Percentiles rank a stretch among this genome's conserved stretches.
phyloP scores from a whole-genome alignment of 2,888 invertebrate species.

The Didymodactylos carnosus region DNA sequence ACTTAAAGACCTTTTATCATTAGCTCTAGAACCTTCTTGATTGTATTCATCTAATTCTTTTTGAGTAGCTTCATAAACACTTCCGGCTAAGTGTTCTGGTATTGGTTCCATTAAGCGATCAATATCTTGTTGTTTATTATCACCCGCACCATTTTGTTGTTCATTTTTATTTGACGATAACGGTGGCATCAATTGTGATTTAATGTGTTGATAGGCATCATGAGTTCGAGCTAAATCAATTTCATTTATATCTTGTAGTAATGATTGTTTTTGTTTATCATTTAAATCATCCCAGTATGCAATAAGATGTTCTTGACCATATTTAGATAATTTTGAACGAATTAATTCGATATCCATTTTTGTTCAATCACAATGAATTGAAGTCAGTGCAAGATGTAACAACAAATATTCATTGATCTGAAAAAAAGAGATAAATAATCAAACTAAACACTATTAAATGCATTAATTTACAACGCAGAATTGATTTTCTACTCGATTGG shows the following conservation, averaged over 20 bases:
- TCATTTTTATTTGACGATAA: not conserved
- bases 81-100: slow-evolving; percentile 4
- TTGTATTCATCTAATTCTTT: not conserved
- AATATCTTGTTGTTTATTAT: not conserved
- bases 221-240: slow-evolving; percentile 2
- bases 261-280: not conserved
- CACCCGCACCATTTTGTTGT: not conserved
- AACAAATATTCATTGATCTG: too few species aligned
- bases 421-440: too few species aligned
- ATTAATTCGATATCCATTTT: not conserved
- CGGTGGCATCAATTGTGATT: not conserved
- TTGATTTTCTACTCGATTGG: too few species aligned
- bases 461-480: too few species aligned
- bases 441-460: too few species aligned
- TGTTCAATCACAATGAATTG: too few species aligned
- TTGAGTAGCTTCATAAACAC: not conserved
- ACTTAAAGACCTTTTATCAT: slow-evolving; percentile 41
- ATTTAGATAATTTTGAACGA: not conserved
- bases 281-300: slow-evolving; percentile 7
- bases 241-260: slow-evolving; percentile 1
- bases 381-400: too few species aligned
- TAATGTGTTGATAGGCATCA: not conserved
- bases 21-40: slow-evolving; percentile 24
- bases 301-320: slow-evolving; percentile 11
- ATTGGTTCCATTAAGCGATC: slow-evolving; percentile 8